Evolutionary conservation across 1,140 invertebrate species (phyloP).

Genomic region (Ips typographus): DNA sequence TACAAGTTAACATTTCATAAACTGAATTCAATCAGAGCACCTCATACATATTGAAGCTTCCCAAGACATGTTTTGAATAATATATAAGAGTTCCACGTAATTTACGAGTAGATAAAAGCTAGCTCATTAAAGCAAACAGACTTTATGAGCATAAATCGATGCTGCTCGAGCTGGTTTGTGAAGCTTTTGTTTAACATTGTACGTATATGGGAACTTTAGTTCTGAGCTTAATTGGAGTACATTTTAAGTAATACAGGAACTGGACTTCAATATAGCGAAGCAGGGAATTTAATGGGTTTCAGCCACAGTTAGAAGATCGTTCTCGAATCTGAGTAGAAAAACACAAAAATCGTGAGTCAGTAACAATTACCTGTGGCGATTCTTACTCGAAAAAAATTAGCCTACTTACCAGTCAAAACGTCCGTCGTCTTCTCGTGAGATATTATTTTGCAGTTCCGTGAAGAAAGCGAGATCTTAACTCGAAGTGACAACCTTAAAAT

Average conservation of each 20-base stretch:
- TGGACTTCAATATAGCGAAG: not conserved
- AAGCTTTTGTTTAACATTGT: constrained; percentile 21
- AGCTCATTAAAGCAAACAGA: constrained; percentile 20
- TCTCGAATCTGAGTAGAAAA: constrained; percentile 4
- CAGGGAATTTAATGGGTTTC: not conserved
- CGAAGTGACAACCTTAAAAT: constrained; percentile 23
- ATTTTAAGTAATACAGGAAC: constrained; percentile 30
- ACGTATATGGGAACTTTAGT: constrained; percentile 24
- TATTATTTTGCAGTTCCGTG: constrained; percentile 18
- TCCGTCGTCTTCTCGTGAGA: constrained; percentile 20
- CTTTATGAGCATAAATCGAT: constrained; percentile 18
- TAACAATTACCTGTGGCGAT: constrained; percentile 3
- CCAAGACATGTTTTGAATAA: constrained; percentile 24
- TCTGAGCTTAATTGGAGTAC: constrained; percentile 26
- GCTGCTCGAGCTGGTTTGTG: constrained; percentile 3
- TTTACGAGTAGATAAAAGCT: constrained; percentile 14
- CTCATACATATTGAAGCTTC: too few relatives aligned
- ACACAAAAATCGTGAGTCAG: constrained; percentile 22
- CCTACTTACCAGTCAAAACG: constrained; percentile 15
- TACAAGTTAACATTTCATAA: not conserved
- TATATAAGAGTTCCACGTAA: constrained; percentile 12
- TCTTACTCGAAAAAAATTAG: constrained; percentile 18
- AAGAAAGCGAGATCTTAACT: constrained; percentile 23
- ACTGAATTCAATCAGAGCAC: too few relatives aligned
- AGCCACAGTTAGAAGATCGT: constrained; percentile 3